Evolutionary conservation across 2,888 invertebrate genomes (phyloP), one percentile per base, ranked within the genome.

Genomic region (Eilema depressum): DNA sequence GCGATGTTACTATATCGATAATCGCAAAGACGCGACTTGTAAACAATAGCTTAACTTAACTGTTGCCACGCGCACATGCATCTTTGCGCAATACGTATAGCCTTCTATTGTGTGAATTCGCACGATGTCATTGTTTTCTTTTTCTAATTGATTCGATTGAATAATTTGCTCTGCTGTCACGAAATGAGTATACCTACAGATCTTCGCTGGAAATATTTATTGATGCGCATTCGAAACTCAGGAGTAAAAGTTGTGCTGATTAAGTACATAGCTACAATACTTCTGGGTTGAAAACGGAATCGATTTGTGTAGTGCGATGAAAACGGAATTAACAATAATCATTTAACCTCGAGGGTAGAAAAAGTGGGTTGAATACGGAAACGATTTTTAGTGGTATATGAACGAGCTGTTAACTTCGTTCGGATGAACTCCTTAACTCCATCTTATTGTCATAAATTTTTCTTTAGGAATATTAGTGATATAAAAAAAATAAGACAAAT

Each of bases 101-200:
- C 77, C 69, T 68, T 78, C 82, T 75, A 82, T 83, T 83, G 81
- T 84, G 69, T 68, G 75, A 75, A 73, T 84, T 87, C 86, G 76
- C 86, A 85, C 84, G 85, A 80, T 82, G 84, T 81, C 81, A 84
- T 85, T 85, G 85, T 85, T 84, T 78, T 69, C 69, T 74, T 83
- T 83, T 81, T 78, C 62, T 81, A 84, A 83, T 81, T 75, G 82
- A 80, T 84, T 82, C 81, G 72, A 79, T 83, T 86, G 78, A 80
- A 80, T 82, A 82, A 83, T 76, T 77, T 68, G 73, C 67, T 64
- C 17, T 65, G 53, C 60, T 74, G 78, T 76, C 83, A 82, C 76
- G 83, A 73, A 69, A 68, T 41, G 65, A 68, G 74, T 69, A 74
- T 66, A 67, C n/a, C n/a, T n/a, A n/a, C n/a, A 30, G n/a, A 70